Conservation (phyloP, 2,888 invertebrate genomes). For the Synergus umbraculus region DNA sequence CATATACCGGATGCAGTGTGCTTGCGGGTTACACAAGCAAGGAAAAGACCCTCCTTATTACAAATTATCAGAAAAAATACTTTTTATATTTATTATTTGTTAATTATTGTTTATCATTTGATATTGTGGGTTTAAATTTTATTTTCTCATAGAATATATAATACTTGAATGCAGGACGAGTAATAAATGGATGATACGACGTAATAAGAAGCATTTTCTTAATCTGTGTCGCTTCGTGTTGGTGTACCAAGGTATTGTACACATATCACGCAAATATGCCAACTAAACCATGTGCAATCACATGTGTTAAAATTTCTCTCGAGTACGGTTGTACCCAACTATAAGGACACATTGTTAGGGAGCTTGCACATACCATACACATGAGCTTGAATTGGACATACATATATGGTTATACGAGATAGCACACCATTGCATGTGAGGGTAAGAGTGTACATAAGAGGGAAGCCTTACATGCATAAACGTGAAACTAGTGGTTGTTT, state of each 20-base stretch:
- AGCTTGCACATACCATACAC: background rate
- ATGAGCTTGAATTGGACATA: background rate
- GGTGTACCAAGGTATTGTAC: background rate
- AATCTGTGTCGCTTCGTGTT: background rate
- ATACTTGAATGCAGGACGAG: background rate
- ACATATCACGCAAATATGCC: too few relatives aligned
- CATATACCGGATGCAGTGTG: background rate
- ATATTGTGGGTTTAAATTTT: too few relatives aligned
- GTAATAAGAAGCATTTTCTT: background rate
- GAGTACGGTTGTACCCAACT: too few relatives aligned
- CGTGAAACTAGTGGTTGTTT: slow-evolving; percentile 20
- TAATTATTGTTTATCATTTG: too few relatives aligned
- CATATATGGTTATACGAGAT: background rate
- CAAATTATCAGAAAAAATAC: too few relatives aligned
- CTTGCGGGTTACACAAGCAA: too few relatives aligned
- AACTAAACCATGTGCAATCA: too few relatives aligned
- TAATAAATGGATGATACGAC: background rate
- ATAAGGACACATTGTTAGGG: background rate
- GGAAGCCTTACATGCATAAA: background rate
- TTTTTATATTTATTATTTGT: too few relatives aligned
- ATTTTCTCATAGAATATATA: background rate
- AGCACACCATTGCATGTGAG: background rate
- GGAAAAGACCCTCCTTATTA: too few relatives aligned
- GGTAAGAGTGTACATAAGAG: slow-evolving; percentile 4
- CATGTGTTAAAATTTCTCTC: too few relatives aligned